These are phyloP conservation scores for Halichondria panicea DNA, from an alignment of 37 sponge, comb jelly and placozoan genomes.

Conservation along the genomic window DNA sequence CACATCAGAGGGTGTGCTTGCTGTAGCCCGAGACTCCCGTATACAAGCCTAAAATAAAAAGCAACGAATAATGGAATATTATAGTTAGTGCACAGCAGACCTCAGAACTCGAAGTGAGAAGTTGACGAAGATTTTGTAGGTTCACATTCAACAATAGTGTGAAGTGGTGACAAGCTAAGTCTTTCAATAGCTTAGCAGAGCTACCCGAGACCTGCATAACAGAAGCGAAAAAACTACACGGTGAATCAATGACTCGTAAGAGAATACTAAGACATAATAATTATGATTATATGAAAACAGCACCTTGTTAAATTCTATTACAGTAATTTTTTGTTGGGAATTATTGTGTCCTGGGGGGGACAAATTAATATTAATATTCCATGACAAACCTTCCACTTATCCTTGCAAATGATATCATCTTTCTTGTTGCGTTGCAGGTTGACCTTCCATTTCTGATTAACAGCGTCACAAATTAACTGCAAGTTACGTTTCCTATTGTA, in stretches of 20 bases:
- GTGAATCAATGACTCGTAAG: background rate
- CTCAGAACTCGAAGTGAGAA: too few relatives aligned
- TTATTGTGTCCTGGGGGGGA: background rate
- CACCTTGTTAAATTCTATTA: background rate
- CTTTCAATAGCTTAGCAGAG: slow-evolving; percentile 59
- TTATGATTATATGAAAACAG: background rate
- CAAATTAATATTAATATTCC: background rate
- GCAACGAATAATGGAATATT: background rate
- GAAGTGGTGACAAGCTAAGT: slow-evolving; percentile 78
- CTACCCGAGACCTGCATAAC: slow-evolving; percentile 80
- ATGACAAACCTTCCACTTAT: slow-evolving; percentile 55
- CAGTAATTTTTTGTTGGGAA: background rate
- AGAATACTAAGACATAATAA: background rate
- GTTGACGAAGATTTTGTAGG: slow-evolving; percentile 5
- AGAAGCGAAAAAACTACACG: background rate
- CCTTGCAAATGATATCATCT: slow-evolving; percentile 63
- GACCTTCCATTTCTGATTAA: slow-evolving; percentile 59
- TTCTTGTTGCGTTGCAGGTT: slow-evolving; percentile 46
- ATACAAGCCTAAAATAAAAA: background rate
- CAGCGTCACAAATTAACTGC: slow-evolving; percentile 35
- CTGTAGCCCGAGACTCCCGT: slow-evolving; percentile 51
- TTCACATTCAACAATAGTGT: slow-evolving; percentile 74
- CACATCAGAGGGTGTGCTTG: slow-evolving; percentile 36
- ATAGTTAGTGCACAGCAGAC: too few relatives aligned
- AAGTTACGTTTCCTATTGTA: slow-evolving; percentile 70